Evolutionary conservation across 1,140 invertebrate genomes (phyloP).

Genomic region (Drosophila pseudoobscura): DNA sequence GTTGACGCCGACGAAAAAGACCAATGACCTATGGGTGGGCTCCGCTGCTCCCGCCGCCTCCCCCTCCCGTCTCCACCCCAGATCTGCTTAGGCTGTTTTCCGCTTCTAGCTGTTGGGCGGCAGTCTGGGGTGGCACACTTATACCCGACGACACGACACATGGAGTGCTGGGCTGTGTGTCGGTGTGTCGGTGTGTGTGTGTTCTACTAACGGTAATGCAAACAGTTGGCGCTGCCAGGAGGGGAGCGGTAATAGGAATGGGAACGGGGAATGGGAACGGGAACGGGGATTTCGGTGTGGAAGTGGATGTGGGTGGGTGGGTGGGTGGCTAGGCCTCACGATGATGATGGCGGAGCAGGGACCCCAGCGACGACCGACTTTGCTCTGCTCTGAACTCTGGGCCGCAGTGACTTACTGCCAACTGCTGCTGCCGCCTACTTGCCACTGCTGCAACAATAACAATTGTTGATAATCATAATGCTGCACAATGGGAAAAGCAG

Average conservation of each 20-base stretch:
- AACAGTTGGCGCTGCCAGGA: constrained; percentile 56
- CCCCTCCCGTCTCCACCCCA: constrained; percentile 43
- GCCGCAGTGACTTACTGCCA: constrained; percentile 55
- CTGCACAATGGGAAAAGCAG: constrained; percentile 61
- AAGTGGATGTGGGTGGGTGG: neutral
- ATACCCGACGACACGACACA: constrained; percentile 62
- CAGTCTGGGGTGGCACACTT: constrained; percentile 70
- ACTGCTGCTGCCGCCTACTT: constrained; percentile 12
- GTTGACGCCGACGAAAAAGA: constrained; percentile 83
- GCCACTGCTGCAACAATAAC: constrained; percentile 48
- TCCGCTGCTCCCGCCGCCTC: constrained; percentile 36
- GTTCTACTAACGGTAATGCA: constrained; percentile 81
- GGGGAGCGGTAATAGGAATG: constrained; percentile 11
- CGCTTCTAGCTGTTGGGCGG: constrained; percentile 35
- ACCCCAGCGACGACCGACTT: constrained; percentile 48
- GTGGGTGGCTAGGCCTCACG: constrained; percentile 6
- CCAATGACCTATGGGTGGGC: constrained; percentile 81
- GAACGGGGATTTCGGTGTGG: neutral
- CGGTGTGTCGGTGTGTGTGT: constrained; percentile 70
- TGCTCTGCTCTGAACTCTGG: constrained; percentile 73
- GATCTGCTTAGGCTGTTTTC: constrained; percentile 53
- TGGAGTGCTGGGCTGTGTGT: constrained; percentile 49
- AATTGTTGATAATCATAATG: constrained; percentile 77
- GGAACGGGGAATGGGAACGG: neutral
- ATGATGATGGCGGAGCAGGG: constrained; percentile 28